These are phyloP conservation scores for Tridacna crocea DNA, from an alignment of 2,888 invertebrate genomes.

Conservation along the genomic window DNA sequence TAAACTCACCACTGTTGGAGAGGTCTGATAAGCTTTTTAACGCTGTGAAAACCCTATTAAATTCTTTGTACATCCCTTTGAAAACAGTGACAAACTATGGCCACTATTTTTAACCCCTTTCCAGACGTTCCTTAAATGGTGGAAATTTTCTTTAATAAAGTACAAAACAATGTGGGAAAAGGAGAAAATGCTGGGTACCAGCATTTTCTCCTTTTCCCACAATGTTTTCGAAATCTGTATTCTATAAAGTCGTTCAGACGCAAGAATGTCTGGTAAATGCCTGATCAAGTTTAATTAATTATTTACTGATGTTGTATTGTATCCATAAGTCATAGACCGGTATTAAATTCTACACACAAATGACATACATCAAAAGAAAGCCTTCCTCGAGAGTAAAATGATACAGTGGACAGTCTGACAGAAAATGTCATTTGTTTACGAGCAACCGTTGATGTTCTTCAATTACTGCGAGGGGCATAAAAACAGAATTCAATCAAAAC, in stretches of 20 bases:
- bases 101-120: too few relatives aligned
- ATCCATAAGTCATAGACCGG: background rate
- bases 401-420: slow-evolving; percentile 26
- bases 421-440: slow-evolving; percentile 25
- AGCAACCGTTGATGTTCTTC: slow-evolving; percentile 24
- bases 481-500: slow-evolving; percentile 46
- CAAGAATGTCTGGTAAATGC: background rate
- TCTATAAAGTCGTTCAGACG: background rate
- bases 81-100: too few relatives aligned
- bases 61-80: too few relatives aligned
- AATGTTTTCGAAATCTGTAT: background rate
- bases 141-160: too few relatives aligned
- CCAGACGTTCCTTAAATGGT: too few relatives aligned
- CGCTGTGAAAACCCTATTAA: too few relatives aligned
- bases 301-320: background rate
- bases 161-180: background rate
- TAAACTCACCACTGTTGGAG: too few relatives aligned
- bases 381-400: slow-evolving; percentile 1
- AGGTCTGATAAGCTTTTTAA: too few relatives aligned
- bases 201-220: background rate
- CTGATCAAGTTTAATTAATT: background rate
- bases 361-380: slow-evolving; percentile 24
- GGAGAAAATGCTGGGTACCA: background rate
- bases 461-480: slow-evolving; percentile 41
- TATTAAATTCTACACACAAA: slow-evolving; percentile 11